Percentiles rank a stretch among this genome's conserved stretches.
Evolutionary conservation across 53 echinoderm and acorn worm species (phyloP).

Genomic region (Pentamera pediparva): DNA sequence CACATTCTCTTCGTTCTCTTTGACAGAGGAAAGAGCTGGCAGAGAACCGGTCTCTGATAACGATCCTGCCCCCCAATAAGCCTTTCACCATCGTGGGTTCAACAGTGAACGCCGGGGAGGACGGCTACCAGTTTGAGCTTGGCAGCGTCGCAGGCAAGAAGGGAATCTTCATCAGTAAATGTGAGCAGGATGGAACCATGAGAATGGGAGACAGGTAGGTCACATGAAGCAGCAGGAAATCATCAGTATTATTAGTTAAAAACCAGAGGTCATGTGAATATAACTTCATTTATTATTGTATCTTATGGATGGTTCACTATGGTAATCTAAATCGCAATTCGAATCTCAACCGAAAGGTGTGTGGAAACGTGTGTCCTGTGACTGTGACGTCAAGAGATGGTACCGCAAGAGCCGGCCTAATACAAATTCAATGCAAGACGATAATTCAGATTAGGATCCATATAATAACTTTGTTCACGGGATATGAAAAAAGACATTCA

Average conservation of each 20-base stretch:
- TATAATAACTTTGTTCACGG: too few species aligned
- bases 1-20: background rate
- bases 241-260: background rate
- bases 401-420: too few species aligned
- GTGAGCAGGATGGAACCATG: slow-evolving; percentile 40
- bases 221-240: background rate
- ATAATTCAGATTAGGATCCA: too few species aligned
- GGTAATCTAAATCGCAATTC: too few species aligned
- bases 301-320: too few species aligned
- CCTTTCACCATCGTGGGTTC: slow-evolving; percentile 37
- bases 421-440: too few species aligned
- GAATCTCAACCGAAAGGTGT: too few species aligned
- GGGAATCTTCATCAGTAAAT: slow-evolving; percentile 66
- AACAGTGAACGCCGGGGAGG: slow-evolving; percentile 39
- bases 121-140: slow-evolving; percentile 59
- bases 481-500: too few species aligned
- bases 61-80: slow-evolving; percentile 46
- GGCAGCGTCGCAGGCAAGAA: slow-evolving; percentile 37
- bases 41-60: slow-evolving; percentile 10
- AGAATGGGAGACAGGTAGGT: slow-evolving; percentile 71
- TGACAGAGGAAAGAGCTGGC: slow-evolving; percentile 24
- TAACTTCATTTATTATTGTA: too few species aligned
- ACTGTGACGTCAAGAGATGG: too few species aligned
- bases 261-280: too few species aligned
- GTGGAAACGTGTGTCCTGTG: too few species aligned